A percentile compares a stretch with the other conserved stretches of the same genome.
Conservation (phyloP, 1,140 invertebrate species). For the Meteorus sp. region DNA sequence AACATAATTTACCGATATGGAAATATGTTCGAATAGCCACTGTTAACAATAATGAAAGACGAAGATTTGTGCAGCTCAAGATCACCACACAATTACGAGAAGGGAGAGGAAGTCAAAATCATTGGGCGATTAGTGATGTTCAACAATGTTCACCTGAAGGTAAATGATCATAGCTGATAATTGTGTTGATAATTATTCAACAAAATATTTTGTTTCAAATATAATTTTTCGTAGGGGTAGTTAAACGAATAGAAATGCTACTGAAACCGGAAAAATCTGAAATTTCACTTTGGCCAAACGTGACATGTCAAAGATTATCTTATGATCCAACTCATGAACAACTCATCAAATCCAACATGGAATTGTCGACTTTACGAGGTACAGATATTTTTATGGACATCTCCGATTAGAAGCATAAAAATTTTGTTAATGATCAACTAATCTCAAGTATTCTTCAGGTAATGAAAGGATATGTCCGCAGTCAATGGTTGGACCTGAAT, state of each 20-base stretch:
- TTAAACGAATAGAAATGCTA: background rate
- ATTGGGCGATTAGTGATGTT: constrained; percentile 30
- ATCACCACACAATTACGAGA: constrained; percentile 7
- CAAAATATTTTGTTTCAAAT: background rate
- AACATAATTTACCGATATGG: constrained; percentile 32
- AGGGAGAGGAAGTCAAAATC: background rate
- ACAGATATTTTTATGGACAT: too few relatives aligned
- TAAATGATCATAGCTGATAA: background rate
- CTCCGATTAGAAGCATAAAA: too few relatives aligned
- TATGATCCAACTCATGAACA: constrained; percentile 12
- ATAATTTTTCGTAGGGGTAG: constrained; percentile 9
- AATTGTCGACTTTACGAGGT: too few relatives aligned
- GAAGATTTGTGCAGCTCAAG: background rate
- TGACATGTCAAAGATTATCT: constrained; percentile 33
- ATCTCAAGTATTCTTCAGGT: too few relatives aligned
- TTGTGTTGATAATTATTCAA: background rate
- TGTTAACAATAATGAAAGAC: background rate
- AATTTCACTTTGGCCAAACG: constrained; percentile 9
- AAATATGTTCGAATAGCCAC: constrained; percentile 22
- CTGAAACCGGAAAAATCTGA: background rate
- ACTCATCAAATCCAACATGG: too few relatives aligned
- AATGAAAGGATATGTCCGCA: too few relatives aligned
- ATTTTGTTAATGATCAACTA: too few relatives aligned
- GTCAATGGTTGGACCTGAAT: too few relatives aligned
- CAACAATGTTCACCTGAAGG: constrained; percentile 24